Evolutionary conservation across 1,140 invertebrate species (phyloP), one percentile per base, ranked within the genome.

Genomic region (Drosophila paulistorum): DNA sequence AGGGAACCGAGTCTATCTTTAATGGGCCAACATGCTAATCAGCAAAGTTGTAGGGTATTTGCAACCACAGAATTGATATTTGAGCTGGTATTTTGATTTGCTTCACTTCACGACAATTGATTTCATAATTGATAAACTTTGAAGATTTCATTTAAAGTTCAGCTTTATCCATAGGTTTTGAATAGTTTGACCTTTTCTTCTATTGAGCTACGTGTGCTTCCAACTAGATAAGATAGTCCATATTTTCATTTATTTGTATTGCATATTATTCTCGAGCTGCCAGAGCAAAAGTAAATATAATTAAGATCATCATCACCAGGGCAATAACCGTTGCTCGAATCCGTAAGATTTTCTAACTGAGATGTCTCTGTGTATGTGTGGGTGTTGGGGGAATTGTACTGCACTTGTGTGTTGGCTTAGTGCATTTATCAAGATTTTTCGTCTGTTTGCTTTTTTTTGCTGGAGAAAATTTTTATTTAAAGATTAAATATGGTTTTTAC

Each of bases 1-100:
- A 64, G 41, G 13, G n/a, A 17, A 17, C 17, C 17, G 17, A 30
- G 11, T n/a, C 45, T 48, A 48, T 17, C 42, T 48, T 1, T 9
- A 9, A 26, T 70, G 74, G 58, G 74, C 63, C 68, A 77, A 51
- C 68, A 77, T 66, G 74, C 13, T 77, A 77, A 78, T 78, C 75
- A 62, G 58, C 23, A 39, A 45, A 14, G 13, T 9, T 11, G 63
- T 33, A 26, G 51, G 7, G 39, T 7, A 5, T 39, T 35, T 9
- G 20, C 30, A 11, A 55, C 13, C 60, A 61, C 60, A 65, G 30
- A 30, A 77, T 57, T 57, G 45, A 41, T 1, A 23, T 37, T 48
- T 42, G 26, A 75, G 39, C 17, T 42, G 7, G 33, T 37, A 13
- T 26, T 42, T 70, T 13, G 65, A 45, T 42, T 68, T 20, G 55